Percentiles rank a stretch among this genome's conserved stretches.
Conservation (phyloP, 2,113 vertebrate genomes). For the Tylochromis polylepis region DNA sequence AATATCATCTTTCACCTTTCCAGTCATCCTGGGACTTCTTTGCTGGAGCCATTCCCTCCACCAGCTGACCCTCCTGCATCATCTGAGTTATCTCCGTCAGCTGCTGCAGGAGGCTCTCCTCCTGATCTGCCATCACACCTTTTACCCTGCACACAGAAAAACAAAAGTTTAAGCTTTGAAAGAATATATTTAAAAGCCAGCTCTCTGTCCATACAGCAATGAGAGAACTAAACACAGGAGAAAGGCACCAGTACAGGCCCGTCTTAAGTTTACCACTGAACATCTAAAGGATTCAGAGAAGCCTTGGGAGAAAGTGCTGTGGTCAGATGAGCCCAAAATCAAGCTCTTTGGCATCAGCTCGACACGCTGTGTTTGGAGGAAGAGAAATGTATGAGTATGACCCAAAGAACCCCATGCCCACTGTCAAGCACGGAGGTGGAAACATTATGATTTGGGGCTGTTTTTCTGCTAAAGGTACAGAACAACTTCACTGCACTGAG, state of each 20-base stretch:
- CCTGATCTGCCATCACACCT: conserved; percentile 83
- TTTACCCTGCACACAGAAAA: conserved; percentile 56
- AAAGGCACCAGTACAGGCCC: neutral
- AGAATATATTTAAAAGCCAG: neutral
- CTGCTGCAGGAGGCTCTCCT: conserved; percentile 85
- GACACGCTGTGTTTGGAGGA: neutral
- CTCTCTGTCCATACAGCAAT: neutral
- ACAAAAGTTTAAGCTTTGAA: neutral
- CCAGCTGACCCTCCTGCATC: conserved; percentile 88
- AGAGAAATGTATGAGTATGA: neutral
- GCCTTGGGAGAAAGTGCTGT: neutral
- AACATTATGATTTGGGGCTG: neutral
- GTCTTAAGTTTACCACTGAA: neutral
- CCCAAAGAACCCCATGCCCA: neutral
- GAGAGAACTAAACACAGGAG: neutral
- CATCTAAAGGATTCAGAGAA: neutral
- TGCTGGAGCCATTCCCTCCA: conserved; percentile 78
- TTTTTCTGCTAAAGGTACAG: neutral
- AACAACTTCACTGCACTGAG: neutral
- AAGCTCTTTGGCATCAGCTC: neutral
- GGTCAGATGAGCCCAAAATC: neutral
- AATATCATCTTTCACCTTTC: conserved; percentile 73
- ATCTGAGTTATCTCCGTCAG: conserved; percentile 92
- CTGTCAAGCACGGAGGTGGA: neutral
- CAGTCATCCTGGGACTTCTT: conserved; percentile 76